Evolutionary conservation across 2,113 vertebrate genomes (phyloP), one percentile per base, ranked within the genome.

Genomic region (Menura novaehollandiae): DNA sequence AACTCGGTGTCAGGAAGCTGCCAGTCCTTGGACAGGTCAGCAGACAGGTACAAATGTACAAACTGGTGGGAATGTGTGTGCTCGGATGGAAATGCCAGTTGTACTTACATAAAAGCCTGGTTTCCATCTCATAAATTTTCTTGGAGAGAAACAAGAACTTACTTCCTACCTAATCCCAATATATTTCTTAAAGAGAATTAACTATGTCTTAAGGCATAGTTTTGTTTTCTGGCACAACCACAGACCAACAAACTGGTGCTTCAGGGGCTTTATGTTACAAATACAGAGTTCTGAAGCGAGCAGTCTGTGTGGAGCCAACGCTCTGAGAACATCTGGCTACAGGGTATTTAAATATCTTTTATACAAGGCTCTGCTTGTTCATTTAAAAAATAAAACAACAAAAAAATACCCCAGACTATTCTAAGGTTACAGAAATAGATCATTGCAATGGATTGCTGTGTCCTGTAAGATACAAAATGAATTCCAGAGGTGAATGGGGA

Each of bases 1-100:
- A 99, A 99, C 96, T 99, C 99, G 0, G 97, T 99, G 74, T 99
- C 99, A 39, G 99, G 99, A 92, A 99, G 99, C 97, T 99, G 99
- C 95, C 99, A 99, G 91, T 99, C 99, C 78, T 98, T 99, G 98
- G 99, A 99, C 98, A 99, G 99, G 96, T 99, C 98, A 98, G 98
- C 98, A 88, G 99, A 99, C 97, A 99, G 99, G 99, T 99, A 97
- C 97, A 98, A 89, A 72, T 74, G 94, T 97, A 93, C 74, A 91
- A 17, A 62, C 44, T 81, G 85, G 77, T 49, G 69, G 79, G 56
- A 76, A 30, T 2, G 4, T 68, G 4, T 0, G 1, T 44, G 72
- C 73, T 94, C 12, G 33, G 16, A 13, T 46, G 7, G 16, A 75
- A 88, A 78, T 87, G 66, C 69, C 87, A 79, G 47, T 73, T 79